A percentile compares a stretch with the other conserved stretches of the same genome.
phyloP scores from a whole-genome alignment of 2,888 invertebrate genomes.

The Chymomyza amoena region DNA sequence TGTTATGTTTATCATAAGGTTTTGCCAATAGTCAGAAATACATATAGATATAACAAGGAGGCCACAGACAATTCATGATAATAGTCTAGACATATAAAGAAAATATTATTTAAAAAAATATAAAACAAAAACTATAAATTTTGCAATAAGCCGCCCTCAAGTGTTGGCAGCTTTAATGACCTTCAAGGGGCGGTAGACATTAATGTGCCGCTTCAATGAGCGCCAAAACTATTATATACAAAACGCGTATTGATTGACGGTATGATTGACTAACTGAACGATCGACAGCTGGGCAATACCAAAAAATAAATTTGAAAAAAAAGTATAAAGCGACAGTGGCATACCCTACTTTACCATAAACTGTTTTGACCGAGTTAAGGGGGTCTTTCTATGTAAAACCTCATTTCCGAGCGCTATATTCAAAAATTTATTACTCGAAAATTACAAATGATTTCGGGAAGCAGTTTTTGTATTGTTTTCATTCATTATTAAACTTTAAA shows the following conservation, averaged over 20 bases:
- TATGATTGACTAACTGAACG: conserved; percentile 14
- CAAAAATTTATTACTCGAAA: too few relatives aligned
- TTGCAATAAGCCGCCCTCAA: conserved; percentile 52
- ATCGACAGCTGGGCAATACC: not conserved
- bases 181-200: conserved; percentile 64
- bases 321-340: too few relatives aligned
- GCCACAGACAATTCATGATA: conserved; percentile 14
- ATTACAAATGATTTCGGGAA: too few relatives aligned
- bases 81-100: conserved; percentile 30
- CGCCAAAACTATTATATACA: conserved; percentile 24
- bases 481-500: too few relatives aligned
- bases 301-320: not conserved
- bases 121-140: not conserved
- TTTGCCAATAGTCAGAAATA: not conserved
- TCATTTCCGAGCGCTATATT: too few relatives aligned
- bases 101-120: not conserved
- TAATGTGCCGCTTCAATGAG: conserved; percentile 62
- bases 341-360: too few relatives aligned
- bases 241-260: not conserved
- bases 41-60: not conserved
- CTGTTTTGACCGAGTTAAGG: too few relatives aligned
- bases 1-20: too few relatives aligned
- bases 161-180: conserved; percentile 43
- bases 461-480: too few relatives aligned
- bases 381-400: too few relatives aligned